phyloP scores from a whole-genome alignment of 2,888 invertebrate genomes.

The Saturnia pavonia region DNA sequence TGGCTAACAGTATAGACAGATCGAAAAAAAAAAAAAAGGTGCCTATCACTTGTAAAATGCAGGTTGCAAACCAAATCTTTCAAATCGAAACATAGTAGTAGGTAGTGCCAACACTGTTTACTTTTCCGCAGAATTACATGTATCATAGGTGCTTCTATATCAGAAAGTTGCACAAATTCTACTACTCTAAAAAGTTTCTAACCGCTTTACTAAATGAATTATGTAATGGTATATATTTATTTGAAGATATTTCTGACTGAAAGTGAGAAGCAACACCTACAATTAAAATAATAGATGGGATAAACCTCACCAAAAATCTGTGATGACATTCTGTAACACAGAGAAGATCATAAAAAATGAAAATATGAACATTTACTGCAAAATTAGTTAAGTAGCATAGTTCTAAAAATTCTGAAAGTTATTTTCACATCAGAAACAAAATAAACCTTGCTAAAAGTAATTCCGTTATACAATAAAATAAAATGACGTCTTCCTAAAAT shows the following conservation, averaged over 20 bases:
- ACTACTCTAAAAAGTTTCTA: too few species aligned
- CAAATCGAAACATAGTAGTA: too few species aligned
- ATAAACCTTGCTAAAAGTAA: conserved; percentile 47
- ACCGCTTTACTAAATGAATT: too few species aligned
- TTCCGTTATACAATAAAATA: conserved; percentile 44
- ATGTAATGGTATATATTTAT: too few species aligned
- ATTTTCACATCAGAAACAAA: conserved; percentile 46
- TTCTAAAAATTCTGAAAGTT: not conserved
- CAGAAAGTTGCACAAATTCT: too few species aligned
- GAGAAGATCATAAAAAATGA: not conserved
- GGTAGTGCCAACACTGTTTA: too few species aligned
- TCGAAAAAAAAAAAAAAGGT: too few species aligned
- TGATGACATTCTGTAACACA: not conserved
- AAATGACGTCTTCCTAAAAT: conserved; percentile 35
- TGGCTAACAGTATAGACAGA: too few species aligned
- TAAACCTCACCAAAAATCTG: not conserved
- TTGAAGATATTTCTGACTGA: not conserved
- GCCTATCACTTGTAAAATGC: too few species aligned
- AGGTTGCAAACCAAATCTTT: too few species aligned
- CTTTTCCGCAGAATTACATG: too few species aligned
- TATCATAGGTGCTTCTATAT: not conserved
- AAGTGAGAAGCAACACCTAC: not conserved
- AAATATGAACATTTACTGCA: not conserved
- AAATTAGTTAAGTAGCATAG: not conserved
- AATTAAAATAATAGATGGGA: not conserved